These are phyloP conservation scores for Thecocarcelia acutangulata DNA, from an alignment of 2,888 invertebrate species.

Conservation along the genomic window DNA sequence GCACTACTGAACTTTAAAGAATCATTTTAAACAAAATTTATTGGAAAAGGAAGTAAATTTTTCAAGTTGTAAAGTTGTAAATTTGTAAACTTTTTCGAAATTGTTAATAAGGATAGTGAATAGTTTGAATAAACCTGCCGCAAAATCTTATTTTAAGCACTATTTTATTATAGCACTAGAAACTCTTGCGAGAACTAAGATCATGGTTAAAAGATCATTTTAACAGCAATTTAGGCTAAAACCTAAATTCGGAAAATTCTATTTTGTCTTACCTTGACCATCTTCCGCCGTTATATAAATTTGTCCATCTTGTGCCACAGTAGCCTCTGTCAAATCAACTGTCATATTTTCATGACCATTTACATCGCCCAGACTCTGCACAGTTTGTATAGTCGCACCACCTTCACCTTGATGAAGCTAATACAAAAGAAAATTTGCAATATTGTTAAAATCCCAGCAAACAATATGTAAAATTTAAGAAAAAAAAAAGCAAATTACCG, in stretches of 20 bases:
- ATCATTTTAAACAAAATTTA: no score
- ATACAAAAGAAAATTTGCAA: conserved; percentile 29
- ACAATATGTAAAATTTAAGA: background rate
- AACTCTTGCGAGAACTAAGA: no score
- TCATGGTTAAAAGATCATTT: no score
- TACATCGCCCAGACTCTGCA: conserved; percentile 86
- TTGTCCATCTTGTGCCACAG: conserved; percentile 95
- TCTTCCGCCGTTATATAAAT: conserved; percentile 97
- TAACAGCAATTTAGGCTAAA: no score
- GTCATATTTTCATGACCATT: conserved; percentile 91
- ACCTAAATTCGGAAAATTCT: no score
- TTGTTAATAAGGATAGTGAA: no score
- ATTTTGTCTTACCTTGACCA: conserved; percentile 87
- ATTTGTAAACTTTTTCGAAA: no score
- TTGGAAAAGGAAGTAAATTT: background rate
- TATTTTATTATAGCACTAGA: no score
- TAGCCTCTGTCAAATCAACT: conserved; percentile 95
- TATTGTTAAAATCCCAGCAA: background rate
- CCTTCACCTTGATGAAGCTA: conserved; percentile 87
- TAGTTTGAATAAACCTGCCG: no score
- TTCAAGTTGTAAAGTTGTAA: no score
- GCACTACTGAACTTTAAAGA: background rate
- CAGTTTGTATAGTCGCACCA: conserved; percentile 84
- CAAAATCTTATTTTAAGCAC: no score
- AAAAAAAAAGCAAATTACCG: conserved; percentile 73